Conservation (phyloP, 2,888 invertebrate species). For the Eueremaeus valkanovi region DNA sequence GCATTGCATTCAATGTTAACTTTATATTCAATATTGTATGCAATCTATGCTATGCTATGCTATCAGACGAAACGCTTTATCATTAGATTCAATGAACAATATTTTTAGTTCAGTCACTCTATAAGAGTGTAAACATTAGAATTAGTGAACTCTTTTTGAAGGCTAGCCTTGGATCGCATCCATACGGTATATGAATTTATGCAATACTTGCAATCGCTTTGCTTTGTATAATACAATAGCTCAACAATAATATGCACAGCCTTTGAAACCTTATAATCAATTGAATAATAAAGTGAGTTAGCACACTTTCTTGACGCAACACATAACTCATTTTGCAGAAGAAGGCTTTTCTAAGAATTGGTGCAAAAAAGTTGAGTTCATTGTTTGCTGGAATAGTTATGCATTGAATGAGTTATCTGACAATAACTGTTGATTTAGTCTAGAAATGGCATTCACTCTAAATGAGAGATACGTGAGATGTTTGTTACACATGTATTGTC, state of each 20-base stretch:
- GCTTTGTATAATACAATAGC: not conserved
- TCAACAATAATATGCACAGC: not conserved
- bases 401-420: not conserved
- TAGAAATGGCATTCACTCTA: not conserved
- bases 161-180: not conserved
- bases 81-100: not conserved
- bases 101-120: slow-evolving; percentile 13
- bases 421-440: slow-evolving; percentile 10
- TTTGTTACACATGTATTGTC: not conserved
- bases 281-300: not conserved
- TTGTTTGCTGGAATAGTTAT: not conserved
- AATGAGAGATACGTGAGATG: slow-evolving; percentile 7
- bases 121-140: not conserved
- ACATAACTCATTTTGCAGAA: slow-evolving; percentile 15
- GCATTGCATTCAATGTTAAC: not conserved
- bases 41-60: not conserved
- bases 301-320: not conserved
- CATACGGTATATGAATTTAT: not conserved
- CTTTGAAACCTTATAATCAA: not conserved
- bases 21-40: not conserved
- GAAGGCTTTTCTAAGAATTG: not conserved
- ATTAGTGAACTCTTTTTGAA: slow-evolving; percentile 6
- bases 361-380: slow-evolving; percentile 11
- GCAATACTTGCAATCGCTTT: not conserved
- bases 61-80: not conserved